These are phyloP conservation scores for Coelopa pilipes DNA, from an alignment of 2,888 invertebrate genomes.

Conservation along the genomic window DNA sequence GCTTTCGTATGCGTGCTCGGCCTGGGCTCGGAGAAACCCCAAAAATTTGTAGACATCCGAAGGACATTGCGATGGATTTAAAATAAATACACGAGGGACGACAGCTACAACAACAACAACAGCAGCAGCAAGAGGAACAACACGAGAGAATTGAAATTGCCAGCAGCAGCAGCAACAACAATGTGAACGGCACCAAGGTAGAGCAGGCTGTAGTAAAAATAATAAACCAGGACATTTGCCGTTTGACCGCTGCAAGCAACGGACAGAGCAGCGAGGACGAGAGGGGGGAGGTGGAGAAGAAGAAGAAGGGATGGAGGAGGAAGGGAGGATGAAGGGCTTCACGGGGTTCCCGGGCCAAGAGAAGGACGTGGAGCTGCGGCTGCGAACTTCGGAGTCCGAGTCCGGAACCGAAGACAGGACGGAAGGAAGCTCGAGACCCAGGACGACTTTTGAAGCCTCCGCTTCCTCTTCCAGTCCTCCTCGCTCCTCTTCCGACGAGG, in stretches of 20 bases:
- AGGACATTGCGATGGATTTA: constrained; percentile 59
- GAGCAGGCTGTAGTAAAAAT: background rate
- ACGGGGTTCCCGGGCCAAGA: background rate
- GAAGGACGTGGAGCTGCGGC: background rate
- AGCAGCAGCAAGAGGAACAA: background rate
- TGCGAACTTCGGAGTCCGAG: background rate
- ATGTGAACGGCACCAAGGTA: background rate
- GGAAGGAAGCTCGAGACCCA: background rate
- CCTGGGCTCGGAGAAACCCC: constrained; percentile 8
- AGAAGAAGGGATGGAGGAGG: no score
- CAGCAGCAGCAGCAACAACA: background rate
- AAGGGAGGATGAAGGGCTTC: background rate
- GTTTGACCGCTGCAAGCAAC: constrained; percentile 8
- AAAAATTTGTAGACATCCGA: constrained; percentile 49
- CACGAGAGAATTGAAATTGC: background rate
- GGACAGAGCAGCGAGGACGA: background rate
- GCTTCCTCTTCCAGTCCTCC: no score
- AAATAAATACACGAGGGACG: constrained; percentile 51
- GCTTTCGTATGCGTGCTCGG: constrained; percentile 50
- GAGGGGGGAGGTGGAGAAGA: no score
- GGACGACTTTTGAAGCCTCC: constrained; percentile 47
- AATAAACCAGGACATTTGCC: constrained; percentile 15
- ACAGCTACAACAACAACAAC: constrained; percentile 1
- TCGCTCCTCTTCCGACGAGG: constrained; percentile 52
- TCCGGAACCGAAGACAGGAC: background rate